These are phyloP conservation scores for Candidula unifasciata DNA, from an alignment of 2,888 invertebrate species.

Conservation along the genomic window DNA sequence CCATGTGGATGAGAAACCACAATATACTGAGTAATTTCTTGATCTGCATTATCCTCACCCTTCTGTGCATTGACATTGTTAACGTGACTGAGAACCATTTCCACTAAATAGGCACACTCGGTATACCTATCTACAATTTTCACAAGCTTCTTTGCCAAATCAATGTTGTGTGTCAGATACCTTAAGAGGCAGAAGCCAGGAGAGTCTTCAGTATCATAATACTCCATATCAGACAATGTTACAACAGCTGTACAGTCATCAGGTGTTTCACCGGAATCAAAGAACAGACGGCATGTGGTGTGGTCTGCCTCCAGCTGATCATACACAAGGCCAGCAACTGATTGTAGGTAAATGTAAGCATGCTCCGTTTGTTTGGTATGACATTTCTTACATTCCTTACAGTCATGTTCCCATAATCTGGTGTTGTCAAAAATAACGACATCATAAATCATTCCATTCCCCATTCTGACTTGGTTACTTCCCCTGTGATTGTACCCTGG, in stretches of 20 bases:
- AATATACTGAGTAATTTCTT: neutral
- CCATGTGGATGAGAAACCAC: neutral
- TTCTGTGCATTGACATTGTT: neutral
- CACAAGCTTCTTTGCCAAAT: neutral
- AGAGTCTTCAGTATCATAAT: neutral
- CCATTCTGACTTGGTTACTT: neutral
- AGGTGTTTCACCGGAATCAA: neutral
- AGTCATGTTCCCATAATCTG: neutral
- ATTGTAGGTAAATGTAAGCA: neutral
- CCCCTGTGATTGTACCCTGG: no score
- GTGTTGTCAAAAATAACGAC: neutral
- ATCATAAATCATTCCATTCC: neutral
- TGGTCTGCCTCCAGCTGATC: neutral
- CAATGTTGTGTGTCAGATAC: neutral
- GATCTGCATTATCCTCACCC: neutral
- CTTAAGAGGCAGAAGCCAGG: neutral
- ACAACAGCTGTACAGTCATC: neutral
- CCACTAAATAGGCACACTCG: neutral
- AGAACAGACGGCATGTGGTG: neutral
- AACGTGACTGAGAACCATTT: neutral
- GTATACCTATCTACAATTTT: neutral
- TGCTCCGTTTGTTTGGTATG: neutral
- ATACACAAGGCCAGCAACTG: neutral
- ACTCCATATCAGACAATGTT: neutral
- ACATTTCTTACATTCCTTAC: neutral